These are phyloP conservation scores for Sisor rabdophorus DNA, from an alignment of 2,113 vertebrate genomes.

Conservation along the genomic window DNA sequence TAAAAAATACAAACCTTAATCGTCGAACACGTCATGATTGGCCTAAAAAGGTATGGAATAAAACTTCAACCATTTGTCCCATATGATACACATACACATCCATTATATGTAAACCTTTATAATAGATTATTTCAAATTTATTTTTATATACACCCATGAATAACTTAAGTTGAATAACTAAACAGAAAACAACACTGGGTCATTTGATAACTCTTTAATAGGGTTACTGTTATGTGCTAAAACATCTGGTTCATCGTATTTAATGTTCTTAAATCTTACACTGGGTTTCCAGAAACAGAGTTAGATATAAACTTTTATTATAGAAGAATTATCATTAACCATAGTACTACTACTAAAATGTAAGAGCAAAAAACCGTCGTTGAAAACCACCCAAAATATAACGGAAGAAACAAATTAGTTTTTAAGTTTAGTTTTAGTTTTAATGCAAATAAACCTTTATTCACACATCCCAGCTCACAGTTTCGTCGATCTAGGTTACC, in stretches of 20 bases:
- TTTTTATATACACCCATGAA: no score
- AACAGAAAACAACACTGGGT: background rate
- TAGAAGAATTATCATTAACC: background rate
- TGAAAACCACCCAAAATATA: background rate
- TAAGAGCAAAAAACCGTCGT: background rate
- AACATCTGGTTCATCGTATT: background rate
- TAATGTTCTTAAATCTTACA: background rate
- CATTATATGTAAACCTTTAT: no score
- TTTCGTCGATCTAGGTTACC: no score
- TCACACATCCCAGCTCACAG: no score
- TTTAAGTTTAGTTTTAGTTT: background rate
- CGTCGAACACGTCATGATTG: background rate
- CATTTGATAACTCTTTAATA: background rate
- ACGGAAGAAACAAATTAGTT: background rate
- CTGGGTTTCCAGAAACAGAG: background rate
- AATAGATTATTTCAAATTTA: no score
- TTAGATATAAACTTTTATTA: background rate
- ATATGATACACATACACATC: background rate
- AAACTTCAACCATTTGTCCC: background rate
- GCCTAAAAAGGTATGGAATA: background rate
- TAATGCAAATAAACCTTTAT: no score
- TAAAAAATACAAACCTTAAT: background rate
- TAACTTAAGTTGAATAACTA: no score
- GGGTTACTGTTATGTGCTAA: background rate
- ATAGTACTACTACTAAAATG: background rate